phyloP scores from a whole-genome alignment of 2,113 vertebrate genomes.

The Ailuropoda melanoleuca region DNA sequence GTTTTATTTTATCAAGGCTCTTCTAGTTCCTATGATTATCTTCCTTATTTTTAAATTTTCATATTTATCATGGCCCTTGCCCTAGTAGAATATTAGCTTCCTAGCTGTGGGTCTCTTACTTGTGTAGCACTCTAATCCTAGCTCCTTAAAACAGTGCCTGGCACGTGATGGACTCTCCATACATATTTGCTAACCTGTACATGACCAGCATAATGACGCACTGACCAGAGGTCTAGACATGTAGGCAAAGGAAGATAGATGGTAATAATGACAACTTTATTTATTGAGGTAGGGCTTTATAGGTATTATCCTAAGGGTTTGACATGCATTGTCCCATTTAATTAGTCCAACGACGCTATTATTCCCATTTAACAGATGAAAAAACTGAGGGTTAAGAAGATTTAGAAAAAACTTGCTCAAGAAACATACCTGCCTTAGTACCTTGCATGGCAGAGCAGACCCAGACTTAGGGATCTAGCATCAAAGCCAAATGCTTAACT shows the following conservation, averaged over 20 bases:
- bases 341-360: not conserved
- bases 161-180: not conserved
- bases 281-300: not conserved
- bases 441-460: not conserved
- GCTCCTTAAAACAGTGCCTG: not conserved
- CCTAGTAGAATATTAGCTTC: not conserved
- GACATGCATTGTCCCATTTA: not conserved
- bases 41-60: not conserved
- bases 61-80: not conserved
- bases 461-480: not conserved
- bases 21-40: not conserved
- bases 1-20: not conserved
- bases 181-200: not conserved
- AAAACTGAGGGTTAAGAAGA: not conserved
- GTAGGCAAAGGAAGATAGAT: not conserved
- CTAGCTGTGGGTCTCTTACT: not conserved
- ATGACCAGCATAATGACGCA: not conserved
- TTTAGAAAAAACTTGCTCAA: not conserved
- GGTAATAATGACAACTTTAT: not conserved
- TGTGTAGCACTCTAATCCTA: not conserved
- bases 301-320: not conserved
- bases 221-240: not conserved
- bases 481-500: not conserved
- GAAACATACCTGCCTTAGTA: not conserved
- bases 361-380: not conserved